Percentiles rank a stretch among this genome's conserved stretches.
Conservation (phyloP, 2,113 vertebrate species). For the Oncorhynchus gorbuscha region DNA sequence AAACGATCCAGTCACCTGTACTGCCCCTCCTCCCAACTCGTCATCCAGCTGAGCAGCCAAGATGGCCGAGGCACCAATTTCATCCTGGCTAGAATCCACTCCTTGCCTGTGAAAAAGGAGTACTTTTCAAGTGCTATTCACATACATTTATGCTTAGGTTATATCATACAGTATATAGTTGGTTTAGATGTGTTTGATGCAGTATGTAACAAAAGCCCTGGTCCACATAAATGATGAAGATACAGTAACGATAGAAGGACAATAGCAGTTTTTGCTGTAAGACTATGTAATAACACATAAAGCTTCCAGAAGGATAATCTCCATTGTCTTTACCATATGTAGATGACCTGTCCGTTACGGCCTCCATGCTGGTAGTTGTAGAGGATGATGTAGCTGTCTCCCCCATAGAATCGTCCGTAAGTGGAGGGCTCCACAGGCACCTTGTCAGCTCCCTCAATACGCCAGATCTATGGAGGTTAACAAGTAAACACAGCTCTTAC, state of each 20-base stretch:
- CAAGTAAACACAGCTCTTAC: too few relatives aligned
- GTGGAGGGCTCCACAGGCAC: slow-evolving; percentile 61
- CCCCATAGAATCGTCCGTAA: slow-evolving; percentile 77
- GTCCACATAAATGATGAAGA: background rate
- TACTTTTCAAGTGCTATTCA: too few relatives aligned
- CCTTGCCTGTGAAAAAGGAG: slow-evolving; percentile 79
- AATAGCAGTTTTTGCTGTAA: too few relatives aligned
- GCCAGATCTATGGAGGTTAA: slow-evolving; percentile 68
- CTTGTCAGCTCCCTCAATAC: slow-evolving; percentile 63
- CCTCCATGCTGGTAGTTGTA: slow-evolving; percentile 70
- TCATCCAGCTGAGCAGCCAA: slow-evolving; percentile 79
- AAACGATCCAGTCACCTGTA: slow-evolving; percentile 75
- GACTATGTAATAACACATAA: too few relatives aligned
- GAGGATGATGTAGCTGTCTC: slow-evolving; percentile 81
- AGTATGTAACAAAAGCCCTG: too few relatives aligned
- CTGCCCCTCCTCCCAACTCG: slow-evolving; percentile 74
- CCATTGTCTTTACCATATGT: slow-evolving; percentile 69
- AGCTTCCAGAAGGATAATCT: too few relatives aligned
- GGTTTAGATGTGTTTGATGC: background rate
- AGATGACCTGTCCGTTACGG: slow-evolving; percentile 73
- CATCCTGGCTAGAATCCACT: slow-evolving; percentile 82
- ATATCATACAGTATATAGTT: background rate
- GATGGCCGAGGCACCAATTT: slow-evolving; percentile 76
- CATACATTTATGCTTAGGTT: too few relatives aligned
- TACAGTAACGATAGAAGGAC: background rate